Evolutionary conservation across 2,797 vertebrate species (phyloP).

Genomic region (Vespertilio murinus): DNA sequence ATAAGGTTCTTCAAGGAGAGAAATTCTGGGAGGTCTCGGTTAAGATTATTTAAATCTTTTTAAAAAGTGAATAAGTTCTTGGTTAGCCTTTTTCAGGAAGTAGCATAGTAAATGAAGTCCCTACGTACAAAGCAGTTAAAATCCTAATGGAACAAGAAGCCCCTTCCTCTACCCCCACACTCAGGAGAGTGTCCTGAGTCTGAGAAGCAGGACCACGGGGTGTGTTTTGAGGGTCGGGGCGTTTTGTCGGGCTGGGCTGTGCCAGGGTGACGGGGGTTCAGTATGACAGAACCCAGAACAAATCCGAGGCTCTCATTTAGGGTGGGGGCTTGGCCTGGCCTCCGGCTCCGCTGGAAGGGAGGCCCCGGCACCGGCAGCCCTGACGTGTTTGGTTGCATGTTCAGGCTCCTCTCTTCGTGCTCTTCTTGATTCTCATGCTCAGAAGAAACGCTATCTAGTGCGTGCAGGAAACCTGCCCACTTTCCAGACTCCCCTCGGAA

Average conservation of each 20-base stretch:
- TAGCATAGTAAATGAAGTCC: background rate
- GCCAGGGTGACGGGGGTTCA: too few relatives aligned
- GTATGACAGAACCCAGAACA: background rate
- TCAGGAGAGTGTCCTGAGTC: background rate
- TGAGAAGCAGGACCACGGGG: background rate
- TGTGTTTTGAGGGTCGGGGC: too few relatives aligned
- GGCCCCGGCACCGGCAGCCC: background rate
- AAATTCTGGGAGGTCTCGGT: background rate
- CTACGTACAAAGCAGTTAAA: background rate
- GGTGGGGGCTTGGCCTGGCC: background rate
- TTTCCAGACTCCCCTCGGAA: background rate
- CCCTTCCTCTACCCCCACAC: background rate
- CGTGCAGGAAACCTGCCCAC: background rate
- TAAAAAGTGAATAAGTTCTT: background rate
- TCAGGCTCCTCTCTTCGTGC: background rate
- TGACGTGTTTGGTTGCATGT: background rate
- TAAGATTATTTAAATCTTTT: conserved; percentile 13
- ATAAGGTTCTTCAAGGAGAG: conserved; percentile 7
- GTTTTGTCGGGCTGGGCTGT: too few relatives aligned
- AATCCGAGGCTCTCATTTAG: background rate
- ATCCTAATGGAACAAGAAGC: background rate
- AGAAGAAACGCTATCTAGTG: background rate
- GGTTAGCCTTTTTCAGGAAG: background rate
- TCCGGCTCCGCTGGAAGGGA: background rate
- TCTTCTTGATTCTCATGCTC: background rate